Conservation (phyloP, 1,140 invertebrate species). For the Zaprionus vittiger region DNA sequence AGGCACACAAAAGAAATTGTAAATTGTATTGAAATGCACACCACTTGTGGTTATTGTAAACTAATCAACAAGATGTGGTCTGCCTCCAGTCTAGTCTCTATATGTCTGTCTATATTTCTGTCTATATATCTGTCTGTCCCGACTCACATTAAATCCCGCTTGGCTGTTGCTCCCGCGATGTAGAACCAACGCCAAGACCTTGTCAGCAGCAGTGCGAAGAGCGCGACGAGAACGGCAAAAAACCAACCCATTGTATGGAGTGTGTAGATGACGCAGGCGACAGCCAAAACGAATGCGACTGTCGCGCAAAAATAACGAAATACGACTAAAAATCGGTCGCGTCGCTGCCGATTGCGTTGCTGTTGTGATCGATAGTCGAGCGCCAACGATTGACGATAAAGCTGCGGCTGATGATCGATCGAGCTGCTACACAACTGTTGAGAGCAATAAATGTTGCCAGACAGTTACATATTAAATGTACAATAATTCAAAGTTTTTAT, state of each 20-base stretch:
- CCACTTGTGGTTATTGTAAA: conserved; percentile 75
- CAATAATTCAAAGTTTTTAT: neutral
- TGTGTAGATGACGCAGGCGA: conserved; percentile 69
- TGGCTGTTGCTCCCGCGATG: conserved; percentile 89
- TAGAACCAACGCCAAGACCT: conserved; percentile 88
- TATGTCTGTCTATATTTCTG: neutral
- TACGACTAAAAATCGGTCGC: conserved; percentile 68
- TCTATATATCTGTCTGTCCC: neutral
- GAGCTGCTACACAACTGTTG: conserved; percentile 41
- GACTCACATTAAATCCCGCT: conserved; percentile 87
- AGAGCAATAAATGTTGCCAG: conserved; percentile 48
- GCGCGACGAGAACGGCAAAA: conserved; percentile 64
- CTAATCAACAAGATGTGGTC: conserved; percentile 51
- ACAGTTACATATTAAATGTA: conserved; percentile 7
- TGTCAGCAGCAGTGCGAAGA: conserved; percentile 65
- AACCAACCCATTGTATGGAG: conserved; percentile 78
- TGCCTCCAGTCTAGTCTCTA: neutral
- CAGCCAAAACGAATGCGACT: conserved; percentile 60
- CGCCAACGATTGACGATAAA: conserved; percentile 39
- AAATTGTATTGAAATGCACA: conserved; percentile 74
- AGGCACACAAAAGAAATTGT: conserved; percentile 65
- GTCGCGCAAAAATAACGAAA: conserved; percentile 76
- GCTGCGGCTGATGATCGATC: conserved; percentile 46
- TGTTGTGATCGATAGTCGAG: conserved; percentile 46
- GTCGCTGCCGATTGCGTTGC: conserved; percentile 57